These are phyloP conservation scores for Ochropleura leucogaster DNA, from an alignment of 2,888 invertebrate genomes.

Conservation along the genomic window DNA sequence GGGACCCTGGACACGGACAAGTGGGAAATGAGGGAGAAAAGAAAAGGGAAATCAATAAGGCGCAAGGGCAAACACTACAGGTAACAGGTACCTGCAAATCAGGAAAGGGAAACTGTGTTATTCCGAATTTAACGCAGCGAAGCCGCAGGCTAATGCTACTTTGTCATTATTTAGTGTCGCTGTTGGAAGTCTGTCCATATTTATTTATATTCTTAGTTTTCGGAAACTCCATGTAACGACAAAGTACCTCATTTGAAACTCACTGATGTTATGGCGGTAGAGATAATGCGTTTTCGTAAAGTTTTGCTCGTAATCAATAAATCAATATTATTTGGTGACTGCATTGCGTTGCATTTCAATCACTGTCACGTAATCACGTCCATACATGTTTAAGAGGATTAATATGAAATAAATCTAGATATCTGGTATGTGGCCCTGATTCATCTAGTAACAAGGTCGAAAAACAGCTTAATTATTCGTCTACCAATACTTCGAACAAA, in stretches of 20 bases:
- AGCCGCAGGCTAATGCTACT: too few species aligned
- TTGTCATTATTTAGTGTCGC: background rate
- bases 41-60: too few species aligned
- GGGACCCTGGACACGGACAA: too few species aligned
- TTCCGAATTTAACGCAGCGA: too few species aligned
- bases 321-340: conserved; percentile 9
- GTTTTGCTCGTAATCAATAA: conserved; percentile 3
- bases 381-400: conserved; percentile 27
- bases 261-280: background rate
- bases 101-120: too few species aligned
- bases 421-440: conserved; percentile 37
- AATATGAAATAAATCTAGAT: conserved; percentile 40
- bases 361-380: conserved; percentile 19
- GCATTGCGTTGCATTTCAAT: conserved; percentile 40
- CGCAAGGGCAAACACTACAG: too few species aligned
- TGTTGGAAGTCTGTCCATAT: background rate
- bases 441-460: conserved; percentile 48
- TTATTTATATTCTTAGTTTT: background rate
- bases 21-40: too few species aligned
- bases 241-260: background rate
- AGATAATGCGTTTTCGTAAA: background rate
- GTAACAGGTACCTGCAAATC: too few species aligned
- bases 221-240: background rate
- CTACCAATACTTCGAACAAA: conserved; percentile 43
- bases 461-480: conserved; percentile 54